Evolutionary conservation across 2,888 invertebrate genomes (phyloP), one percentile per base, ranked within the genome.

Genomic region (Trichopoda pennipes): DNA sequence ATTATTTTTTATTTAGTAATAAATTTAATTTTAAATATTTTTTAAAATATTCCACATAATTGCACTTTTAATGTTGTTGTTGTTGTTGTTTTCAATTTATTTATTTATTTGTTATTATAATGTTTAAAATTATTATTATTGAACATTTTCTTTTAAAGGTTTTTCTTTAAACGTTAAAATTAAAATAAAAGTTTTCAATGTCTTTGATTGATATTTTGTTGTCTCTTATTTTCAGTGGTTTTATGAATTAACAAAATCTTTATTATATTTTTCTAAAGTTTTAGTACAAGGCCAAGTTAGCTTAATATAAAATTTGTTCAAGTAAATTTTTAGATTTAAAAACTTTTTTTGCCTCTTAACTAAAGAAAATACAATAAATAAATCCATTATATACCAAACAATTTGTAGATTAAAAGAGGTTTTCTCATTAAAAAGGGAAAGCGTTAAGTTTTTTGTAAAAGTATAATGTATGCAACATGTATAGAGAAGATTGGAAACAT

Each of bases 1-100:
- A 85, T 83, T 84, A 77, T 61, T 69, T 28, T 28, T 28, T 28
- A 3, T 28, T 68, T 35, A 47, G 23, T 77, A 69, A 77, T 68
- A 66, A 23, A 32, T 42, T 69, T 44, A 55, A 60, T 61, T 63
- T 70, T 85, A 75, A 79, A 76, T 80, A 80, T 83, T 74, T 85
- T 84, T 84, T 86, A 86, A 89, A 89, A 88, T 86, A 88, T 87
- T 88, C 89, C 87, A 92, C 92, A 93, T 93, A 93, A 93, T 93
- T 93, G 93, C 93, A 93, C 93, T 93, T 93, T 89, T 85, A 88
- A 87, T 88, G 87, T 89, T 89, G 88, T 87, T 85, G 21, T 83
- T 80, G n/a, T n/a, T n/a, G n/a, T n/a, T n/a, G n/a, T n/a, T n/a
- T n/a, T n/a, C n/a, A n/a, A n/a, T 81, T 85, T 85, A 85, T 84